phyloP scores from a whole-genome alignment of 2,888 invertebrate genomes.

The Diarsia mendica region DNA sequence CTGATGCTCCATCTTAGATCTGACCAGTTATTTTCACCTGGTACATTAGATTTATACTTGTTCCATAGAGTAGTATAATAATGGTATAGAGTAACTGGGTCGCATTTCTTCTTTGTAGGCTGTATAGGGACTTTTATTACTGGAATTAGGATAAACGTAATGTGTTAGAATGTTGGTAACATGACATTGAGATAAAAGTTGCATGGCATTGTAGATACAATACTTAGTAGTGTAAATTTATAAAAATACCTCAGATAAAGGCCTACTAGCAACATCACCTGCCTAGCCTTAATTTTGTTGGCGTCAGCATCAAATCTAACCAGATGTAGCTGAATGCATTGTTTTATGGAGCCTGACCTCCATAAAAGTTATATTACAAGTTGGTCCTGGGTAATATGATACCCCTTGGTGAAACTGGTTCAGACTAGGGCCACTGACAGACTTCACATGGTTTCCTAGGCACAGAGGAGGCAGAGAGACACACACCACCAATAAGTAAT shows the following conservation, averaged over 20 bases:
- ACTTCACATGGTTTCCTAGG: background rate
- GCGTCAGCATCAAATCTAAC: background rate
- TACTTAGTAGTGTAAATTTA: background rate
- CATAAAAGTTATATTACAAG: no score
- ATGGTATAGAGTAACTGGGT: slow-evolving; percentile 94
- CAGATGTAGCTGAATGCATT: background rate
- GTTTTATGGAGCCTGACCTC: background rate
- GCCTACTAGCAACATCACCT: background rate
- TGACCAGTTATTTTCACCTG: slow-evolving; percentile 93
- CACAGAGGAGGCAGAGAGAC: no score
- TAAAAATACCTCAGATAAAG: background rate
- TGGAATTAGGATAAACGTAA: slow-evolving; percentile 72
- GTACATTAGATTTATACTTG: slow-evolving; percentile 92
- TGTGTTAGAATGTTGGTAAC: background rate
- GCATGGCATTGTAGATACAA: background rate
- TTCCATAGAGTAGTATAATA: slow-evolving; percentile 94
- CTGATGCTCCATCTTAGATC: slow-evolving; percentile 93
- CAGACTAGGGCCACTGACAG: background rate
- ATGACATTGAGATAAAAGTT: background rate
- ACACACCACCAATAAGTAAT: no score
- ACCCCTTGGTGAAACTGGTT: background rate
- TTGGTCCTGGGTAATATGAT: background rate
- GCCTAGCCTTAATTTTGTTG: background rate
- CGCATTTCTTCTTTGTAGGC: slow-evolving; percentile 88
- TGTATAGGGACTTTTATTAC: slow-evolving; percentile 91